A percentile compares a stretch with the other conserved stretches of the same genome.
These are phyloP conservation scores for Volucella zonaria DNA, from an alignment of 2,888 invertebrate species.

Conservation along the genomic window DNA sequence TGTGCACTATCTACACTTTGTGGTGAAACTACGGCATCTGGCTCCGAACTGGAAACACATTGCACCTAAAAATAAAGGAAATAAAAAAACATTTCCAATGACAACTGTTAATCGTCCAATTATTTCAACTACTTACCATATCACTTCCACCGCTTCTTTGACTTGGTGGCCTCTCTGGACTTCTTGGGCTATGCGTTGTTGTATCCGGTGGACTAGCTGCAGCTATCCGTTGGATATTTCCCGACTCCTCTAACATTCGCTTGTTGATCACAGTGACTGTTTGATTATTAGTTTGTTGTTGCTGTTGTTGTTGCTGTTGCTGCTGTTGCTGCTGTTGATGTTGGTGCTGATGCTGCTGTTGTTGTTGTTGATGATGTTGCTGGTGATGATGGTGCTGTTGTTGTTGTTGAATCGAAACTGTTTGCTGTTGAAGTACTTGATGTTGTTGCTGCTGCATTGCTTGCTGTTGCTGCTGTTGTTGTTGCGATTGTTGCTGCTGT, in stretches of 20 bases:
- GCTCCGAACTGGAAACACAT: constrained; percentile 93
- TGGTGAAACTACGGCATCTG: constrained; percentile 86
- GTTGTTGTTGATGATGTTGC: constrained; percentile 85
- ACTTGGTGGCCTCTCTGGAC: constrained; percentile 83
- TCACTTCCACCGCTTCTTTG: constrained; percentile 82
- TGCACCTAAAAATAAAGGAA: constrained; percentile 88
- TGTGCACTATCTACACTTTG: constrained; percentile 81
- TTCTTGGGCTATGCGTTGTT: constrained; percentile 91
- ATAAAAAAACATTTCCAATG: neutral
- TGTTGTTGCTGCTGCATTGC: constrained; percentile 73
- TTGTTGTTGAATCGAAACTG: constrained; percentile 83
- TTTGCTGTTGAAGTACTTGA: constrained; percentile 86
- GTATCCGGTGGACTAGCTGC: constrained; percentile 91
- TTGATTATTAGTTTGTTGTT: constrained; percentile 74
- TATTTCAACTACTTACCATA: constrained; percentile 78
- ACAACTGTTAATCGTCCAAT: neutral
- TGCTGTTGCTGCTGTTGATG: constrained; percentile 77
- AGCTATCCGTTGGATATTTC: constrained; percentile 77
- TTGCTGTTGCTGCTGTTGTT: constrained; percentile 78
- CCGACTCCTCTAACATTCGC: constrained; percentile 77
- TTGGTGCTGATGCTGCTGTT: constrained; percentile 84
- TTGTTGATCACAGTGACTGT: constrained; percentile 75
- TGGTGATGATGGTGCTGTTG: constrained; percentile 83
- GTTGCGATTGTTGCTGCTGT: constrained; percentile 86
- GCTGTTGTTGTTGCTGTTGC: constrained; percentile 73